Conservation (phyloP, 2,888 invertebrate genomes). For the Diarsia dahlii region DNA sequence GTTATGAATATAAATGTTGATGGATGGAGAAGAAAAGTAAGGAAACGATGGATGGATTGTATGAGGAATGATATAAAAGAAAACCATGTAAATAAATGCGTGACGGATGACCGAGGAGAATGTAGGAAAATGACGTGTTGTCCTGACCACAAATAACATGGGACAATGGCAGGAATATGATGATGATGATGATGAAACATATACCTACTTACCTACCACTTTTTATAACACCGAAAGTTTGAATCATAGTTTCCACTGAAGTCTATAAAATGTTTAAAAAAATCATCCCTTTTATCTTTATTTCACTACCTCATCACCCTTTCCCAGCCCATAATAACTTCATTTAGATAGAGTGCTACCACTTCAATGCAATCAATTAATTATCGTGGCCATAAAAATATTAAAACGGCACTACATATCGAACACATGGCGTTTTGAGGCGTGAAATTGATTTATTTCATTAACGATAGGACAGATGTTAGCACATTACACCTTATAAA, state of each 20-base stretch:
- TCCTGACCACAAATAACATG: too few relatives aligned
- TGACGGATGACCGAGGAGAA: too few relatives aligned
- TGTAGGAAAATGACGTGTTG: too few relatives aligned
- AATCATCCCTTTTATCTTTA: constrained; percentile 3
- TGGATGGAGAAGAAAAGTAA: too few relatives aligned
- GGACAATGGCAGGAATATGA: too few relatives aligned
- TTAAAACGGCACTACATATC: constrained; percentile 47
- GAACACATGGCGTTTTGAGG: constrained; percentile 59
- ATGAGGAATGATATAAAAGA: too few relatives aligned
- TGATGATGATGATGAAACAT: too few relatives aligned
- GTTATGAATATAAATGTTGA: too few relatives aligned
- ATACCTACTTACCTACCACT: too few relatives aligned
- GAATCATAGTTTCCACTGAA: neutral
- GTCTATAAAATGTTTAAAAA: neutral
- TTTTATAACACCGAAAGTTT: neutral
- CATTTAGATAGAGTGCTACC: constrained; percentile 49
- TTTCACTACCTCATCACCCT: constrained; percentile 11
- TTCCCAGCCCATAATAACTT: constrained; percentile 37
- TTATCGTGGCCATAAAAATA: constrained; percentile 58
- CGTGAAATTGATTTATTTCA: constrained; percentile 78
- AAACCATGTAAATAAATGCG: too few relatives aligned
- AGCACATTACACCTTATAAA: constrained; percentile 67
- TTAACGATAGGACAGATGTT: constrained; percentile 72
- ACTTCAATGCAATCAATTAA: constrained; percentile 58
- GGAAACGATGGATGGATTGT: too few relatives aligned